These are phyloP conservation scores for Nesogale talazaci DNA, from an alignment of 2,113 vertebrate genomes.

Conservation along the genomic window DNA sequence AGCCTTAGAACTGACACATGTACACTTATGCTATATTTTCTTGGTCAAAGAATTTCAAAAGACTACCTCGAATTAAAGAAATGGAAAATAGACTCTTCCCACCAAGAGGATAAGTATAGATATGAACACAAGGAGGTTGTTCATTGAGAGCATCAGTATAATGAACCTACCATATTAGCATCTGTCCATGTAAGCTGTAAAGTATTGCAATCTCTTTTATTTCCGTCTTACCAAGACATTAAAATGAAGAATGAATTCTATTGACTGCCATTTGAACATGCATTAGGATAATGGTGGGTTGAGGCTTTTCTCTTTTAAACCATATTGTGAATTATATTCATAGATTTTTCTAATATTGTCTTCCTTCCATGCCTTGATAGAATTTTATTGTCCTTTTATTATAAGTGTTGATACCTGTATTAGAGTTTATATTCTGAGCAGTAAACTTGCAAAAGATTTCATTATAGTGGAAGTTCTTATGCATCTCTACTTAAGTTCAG, in stretches of 20 bases:
- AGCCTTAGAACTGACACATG: neutral
- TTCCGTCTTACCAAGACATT: neutral
- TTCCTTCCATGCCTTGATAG: neutral
- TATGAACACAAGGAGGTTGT: neutral
- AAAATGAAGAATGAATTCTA: neutral
- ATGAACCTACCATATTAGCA: neutral
- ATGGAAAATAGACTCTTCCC: neutral
- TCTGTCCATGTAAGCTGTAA: neutral
- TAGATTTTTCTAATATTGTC: neutral
- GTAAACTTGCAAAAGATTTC: too few relatives aligned
- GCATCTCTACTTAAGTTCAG: too few relatives aligned
- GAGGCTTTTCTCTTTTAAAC: neutral
- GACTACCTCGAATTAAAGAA: neutral
- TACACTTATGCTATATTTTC: neutral
- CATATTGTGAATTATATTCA: neutral
- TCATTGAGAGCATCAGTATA: neutral
- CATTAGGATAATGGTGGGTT: neutral
- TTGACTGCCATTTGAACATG: neutral
- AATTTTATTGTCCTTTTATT: neutral
- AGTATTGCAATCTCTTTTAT: neutral
- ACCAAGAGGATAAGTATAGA: neutral
- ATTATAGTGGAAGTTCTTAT: too few relatives aligned
- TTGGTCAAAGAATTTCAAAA: neutral
- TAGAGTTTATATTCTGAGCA: too few relatives aligned
- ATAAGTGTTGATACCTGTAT: neutral